Conservation (phyloP, 1,140 invertebrate genomes). For the Wasmannia auropunctata region DNA sequence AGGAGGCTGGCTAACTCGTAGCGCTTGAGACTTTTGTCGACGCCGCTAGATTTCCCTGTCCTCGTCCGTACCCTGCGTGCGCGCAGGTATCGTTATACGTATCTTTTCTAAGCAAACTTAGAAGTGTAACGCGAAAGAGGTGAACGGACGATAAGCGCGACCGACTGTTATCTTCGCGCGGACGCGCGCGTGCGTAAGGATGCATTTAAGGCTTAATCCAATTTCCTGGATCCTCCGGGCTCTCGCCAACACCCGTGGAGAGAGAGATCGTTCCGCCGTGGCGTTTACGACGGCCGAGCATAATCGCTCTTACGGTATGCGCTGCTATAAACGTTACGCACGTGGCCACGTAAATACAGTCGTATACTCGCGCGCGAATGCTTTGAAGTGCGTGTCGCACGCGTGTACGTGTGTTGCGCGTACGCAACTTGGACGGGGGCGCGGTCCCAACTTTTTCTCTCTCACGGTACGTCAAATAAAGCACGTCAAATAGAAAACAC, state of each 20-base stretch:
- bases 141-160: slow-evolving; percentile 74
- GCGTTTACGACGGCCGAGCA: slow-evolving; percentile 52
- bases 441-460: not conserved
- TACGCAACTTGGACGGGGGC: not conserved
- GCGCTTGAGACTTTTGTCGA: not conserved
- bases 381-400: slow-evolving; percentile 13
- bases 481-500: slow-evolving; percentile 19
- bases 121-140: slow-evolving; percentile 65
- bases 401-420: not conserved
- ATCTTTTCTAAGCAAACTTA: slow-evolving; percentile 46
- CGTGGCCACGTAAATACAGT: slow-evolving; percentile 58
- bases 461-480: not conserved
- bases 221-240: slow-evolving; percentile 66
- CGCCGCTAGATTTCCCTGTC: not conserved
- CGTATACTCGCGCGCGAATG: not conserved
- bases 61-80: not conserved
- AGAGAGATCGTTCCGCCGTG: slow-evolving; percentile 37
- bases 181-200: slow-evolving; percentile 16
- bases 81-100: slow-evolving; percentile 21
- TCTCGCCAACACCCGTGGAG: not conserved
- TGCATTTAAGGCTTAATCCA: slow-evolving; percentile 72
- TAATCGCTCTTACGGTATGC: slow-evolving; percentile 54
- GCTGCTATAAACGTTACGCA: slow-evolving; percentile 58
- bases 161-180: slow-evolving; percentile 71
- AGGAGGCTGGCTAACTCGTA: not conserved